Evolutionary conservation across 2,113 vertebrate genomes (phyloP), one percentile per base, ranked within the genome.

Genomic region (Bettongia penicillata): DNA sequence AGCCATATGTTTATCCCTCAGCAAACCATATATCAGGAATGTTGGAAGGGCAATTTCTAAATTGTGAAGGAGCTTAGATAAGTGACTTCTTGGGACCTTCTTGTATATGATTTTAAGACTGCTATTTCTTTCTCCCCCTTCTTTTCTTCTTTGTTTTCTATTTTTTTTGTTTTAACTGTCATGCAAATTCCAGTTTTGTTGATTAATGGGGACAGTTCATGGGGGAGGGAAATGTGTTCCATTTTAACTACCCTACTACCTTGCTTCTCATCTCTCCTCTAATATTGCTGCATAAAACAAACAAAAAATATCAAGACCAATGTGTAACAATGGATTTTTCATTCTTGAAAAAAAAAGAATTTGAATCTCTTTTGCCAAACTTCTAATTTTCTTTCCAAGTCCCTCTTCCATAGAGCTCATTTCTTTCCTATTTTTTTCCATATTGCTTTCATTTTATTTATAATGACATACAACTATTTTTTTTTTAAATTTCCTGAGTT

Each of bases 241-340:
- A 22, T 92, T 93, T 93, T 90, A 5, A 24, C 11, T 52, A 93
- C 90, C 51, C 89, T 53, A 43, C 51, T 49, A 92, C 43, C 1
- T 12, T 49, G 23, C 0, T 94, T 49, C 84, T 3, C 11, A 24
- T 93, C 50, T 14, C 53, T 84, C 89, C 31, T 92, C 77, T 37
- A 57, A 37, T 53, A 37, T 92, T 31, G 8, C 51, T 93, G 26
- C 43, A 51, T 96, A 51, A 51, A 95, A 96, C 55, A 51, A 91
- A 48, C 48, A 48, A 90, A 48, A 95, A 96, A 91, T 57, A 93
- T 96, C 61, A 89, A 92, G 24, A 50, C 92, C n/a, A 93, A 2
- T 25, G 28, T 16, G 94, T 12, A 43, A 53, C 90, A 90, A 26
- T 77, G 89, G 19, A 77, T 19, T 53, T 95, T 96, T 95, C 93